phyloP scores from a whole-genome alignment of 2,113 vertebrate genomes.

The Zosterops hypoxanthus region DNA sequence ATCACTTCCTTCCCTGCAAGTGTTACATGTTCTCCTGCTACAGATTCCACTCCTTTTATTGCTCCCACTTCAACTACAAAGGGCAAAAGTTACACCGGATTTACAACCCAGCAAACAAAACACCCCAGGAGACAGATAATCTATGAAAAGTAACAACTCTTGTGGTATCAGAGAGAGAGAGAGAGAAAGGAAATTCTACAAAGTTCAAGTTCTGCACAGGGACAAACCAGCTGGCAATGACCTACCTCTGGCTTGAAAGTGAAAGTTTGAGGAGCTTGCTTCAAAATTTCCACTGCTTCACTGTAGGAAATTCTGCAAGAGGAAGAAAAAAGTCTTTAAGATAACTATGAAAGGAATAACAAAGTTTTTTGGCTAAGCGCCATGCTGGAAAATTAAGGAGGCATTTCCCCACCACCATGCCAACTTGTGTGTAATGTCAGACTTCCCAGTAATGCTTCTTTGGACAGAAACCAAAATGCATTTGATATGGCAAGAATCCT shows the following conservation, averaged over 20 bases:
- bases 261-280: conserved; percentile 80
- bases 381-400: conserved; percentile 10
- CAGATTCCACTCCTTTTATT: not conserved
- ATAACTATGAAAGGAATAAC: conserved; percentile 24
- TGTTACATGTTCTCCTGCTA: not conserved
- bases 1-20: not conserved
- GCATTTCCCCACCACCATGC: conserved; percentile 28
- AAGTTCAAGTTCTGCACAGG: not conserved
- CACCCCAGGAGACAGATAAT: not conserved
- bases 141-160: not conserved
- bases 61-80: not conserved
- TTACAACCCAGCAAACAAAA: not conserved
- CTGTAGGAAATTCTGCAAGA: conserved; percentile 87
- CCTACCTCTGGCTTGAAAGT: conserved; percentile 84
- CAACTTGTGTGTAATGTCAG: conserved; percentile 41
- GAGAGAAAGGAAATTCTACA: not conserved
- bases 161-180: not conserved
- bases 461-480: conserved; percentile 24
- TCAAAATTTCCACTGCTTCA: conserved; percentile 90
- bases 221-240: not conserved
- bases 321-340: not conserved
- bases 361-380: conserved; percentile 10
- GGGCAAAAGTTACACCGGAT: not conserved
- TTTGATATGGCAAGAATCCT: conserved; percentile 8
- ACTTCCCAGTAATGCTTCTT: conserved; percentile 33